Evolutionary conservation across 2,797 vertebrate species (phyloP).

Genomic region (Anguilla marmorata): DNA sequence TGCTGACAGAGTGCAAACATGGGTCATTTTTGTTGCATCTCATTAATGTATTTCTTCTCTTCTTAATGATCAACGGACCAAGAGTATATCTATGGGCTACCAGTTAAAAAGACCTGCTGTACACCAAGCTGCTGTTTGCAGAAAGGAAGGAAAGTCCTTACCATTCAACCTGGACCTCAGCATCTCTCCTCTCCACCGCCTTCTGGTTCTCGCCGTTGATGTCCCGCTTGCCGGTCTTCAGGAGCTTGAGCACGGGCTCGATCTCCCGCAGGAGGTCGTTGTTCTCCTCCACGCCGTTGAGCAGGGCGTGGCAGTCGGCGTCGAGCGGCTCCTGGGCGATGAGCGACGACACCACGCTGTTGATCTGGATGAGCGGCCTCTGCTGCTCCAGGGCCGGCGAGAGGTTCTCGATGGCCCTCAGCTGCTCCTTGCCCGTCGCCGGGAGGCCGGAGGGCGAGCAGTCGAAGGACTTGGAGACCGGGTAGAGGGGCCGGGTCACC

Average conservation of each 20-base stretch:
- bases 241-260: conserved; percentile 86
- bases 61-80: no score
- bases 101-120: not conserved
- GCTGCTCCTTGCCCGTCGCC: conserved; percentile 75
- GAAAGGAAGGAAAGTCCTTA: conserved; percentile 61
- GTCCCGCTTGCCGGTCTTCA: conserved; percentile 78
- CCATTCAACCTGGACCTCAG: conserved; percentile 90
- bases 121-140: not conserved
- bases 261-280: conserved; percentile 91
- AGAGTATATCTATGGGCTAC: not conserved
- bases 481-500: conserved; percentile 80
- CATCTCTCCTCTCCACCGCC: conserved; percentile 77
- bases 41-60: not conserved
- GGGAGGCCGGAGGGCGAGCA: conserved; percentile 65
- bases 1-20: not conserved
- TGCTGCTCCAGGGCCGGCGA: conserved; percentile 69
- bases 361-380: conserved; percentile 64
- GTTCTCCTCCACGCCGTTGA: conserved; percentile 80
- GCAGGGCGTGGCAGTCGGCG: conserved; percentile 58
- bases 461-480: conserved; percentile 70
- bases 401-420: conserved; percentile 69
- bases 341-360: conserved; percentile 54
- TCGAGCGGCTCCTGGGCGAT: conserved; percentile 66
- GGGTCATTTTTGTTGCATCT: not conserved
- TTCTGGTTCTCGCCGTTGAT: conserved; percentile 73